phyloP scores from a whole-genome alignment of 2,113 vertebrate genomes.

The Phylloscopus whistleri region DNA sequence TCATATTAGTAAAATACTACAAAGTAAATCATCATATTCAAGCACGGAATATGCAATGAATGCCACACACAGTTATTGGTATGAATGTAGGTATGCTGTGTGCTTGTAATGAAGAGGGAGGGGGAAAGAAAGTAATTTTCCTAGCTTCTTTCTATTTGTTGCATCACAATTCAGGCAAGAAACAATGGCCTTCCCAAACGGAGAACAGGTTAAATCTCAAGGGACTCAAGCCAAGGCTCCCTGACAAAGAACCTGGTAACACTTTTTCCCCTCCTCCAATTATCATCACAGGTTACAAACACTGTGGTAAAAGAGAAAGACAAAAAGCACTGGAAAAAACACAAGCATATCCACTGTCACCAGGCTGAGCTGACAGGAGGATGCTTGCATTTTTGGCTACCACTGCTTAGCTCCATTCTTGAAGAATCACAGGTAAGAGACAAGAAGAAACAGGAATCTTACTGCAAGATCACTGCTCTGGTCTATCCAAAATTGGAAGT shows the following conservation, averaged over 20 bases:
- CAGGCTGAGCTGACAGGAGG: not conserved
- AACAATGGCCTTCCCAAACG: not conserved
- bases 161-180: not conserved
- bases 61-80: not conserved
- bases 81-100: fast-evolving
- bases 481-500: not conserved
- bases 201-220: not conserved
- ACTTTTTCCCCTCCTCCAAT: not conserved
- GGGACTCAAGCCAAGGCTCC: not conserved
- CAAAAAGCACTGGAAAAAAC: not conserved
- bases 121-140: not conserved
- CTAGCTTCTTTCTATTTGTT: not conserved
- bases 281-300: not conserved
- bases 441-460: not conserved
- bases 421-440: not conserved
- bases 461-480: not conserved
- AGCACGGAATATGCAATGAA: not conserved
- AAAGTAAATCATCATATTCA: not conserved
- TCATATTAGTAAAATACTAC: not conserved
- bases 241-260: not conserved
- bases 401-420: not conserved
- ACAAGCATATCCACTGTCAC: not conserved
- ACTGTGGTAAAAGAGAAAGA: not conserved
- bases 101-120: not conserved
- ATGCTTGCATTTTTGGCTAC: not conserved